phyloP scores from a whole-genome alignment of 2,113 vertebrate species.

The Eulemur macaco region DNA sequence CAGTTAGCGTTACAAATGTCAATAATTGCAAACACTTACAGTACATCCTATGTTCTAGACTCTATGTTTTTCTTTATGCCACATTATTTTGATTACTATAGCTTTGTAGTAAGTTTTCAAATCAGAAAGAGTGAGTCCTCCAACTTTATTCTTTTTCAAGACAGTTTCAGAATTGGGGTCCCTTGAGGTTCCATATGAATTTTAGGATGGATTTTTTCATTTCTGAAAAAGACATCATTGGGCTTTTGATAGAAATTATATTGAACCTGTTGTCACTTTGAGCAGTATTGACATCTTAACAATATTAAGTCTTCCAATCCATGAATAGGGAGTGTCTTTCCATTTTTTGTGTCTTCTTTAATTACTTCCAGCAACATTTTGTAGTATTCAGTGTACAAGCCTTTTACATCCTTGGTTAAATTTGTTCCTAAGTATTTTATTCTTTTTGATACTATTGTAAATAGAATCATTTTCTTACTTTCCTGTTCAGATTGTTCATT shows the following conservation, averaged over 20 bases:
- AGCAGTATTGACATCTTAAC: background rate
- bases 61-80: background rate
- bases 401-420: background rate
- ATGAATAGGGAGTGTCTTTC: background rate
- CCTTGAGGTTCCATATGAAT: background rate
- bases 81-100: background rate
- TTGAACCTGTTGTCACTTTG: background rate
- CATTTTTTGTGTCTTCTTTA: background rate
- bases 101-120: background rate
- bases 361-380: background rate
- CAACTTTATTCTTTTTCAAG: background rate
- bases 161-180: background rate
- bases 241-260: background rate
- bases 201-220: background rate
- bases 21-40: background rate
- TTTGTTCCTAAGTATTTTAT: background rate
- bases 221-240: background rate
- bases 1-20: background rate
- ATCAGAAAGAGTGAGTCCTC: background rate
- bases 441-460: background rate
- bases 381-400: background rate
- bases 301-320: background rate
- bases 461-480: background rate
- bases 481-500: background rate
- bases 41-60: no score